Base-by-base conservation (phyloP, 2,888 invertebrate species). In the Cosmopolites sordidus region DNA sequence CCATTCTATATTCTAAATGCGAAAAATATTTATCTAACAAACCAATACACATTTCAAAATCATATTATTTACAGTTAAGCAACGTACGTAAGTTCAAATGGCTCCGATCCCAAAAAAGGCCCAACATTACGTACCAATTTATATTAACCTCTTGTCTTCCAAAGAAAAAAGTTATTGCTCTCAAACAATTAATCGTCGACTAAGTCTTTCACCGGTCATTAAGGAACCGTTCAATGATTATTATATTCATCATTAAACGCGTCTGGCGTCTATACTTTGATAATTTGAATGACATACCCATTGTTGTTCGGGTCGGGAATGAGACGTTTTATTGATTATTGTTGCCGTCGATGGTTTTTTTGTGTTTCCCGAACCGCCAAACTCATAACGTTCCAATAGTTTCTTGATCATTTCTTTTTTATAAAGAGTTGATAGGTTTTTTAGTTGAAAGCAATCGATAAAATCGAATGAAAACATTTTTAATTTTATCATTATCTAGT, bases 241-340 rank as follows among this genome's bases (percentile, higher is more conserved):
- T 57, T 59, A 58, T 60, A 61, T 56, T 56, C 61, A 57, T 57
- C 56, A 58, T 60, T 54, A 60, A 56, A 49, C 45, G 33, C 44
- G 56, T 56, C 57, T 57, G 58, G 58, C 57, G 56, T 58, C 59
- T 48, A 51, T 50, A 50, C 51, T 51, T 58, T 58, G 43, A 58
- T 51, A 51, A 56, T 57, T 59, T 60, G 58, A 61, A 56, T 58
- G 61, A 61, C 61, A 56, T 54, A 53, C 54, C 60, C 48, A 60
- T 60, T 60, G 60, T 60, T 55, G 45, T 27, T 12, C 37, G 37
- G 50, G 33, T n/a, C 45, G 42, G 43, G 44, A 45, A 52, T 46
- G 40, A 48, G 14, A 41, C 47, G 42, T 50, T 58, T 56, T 58
- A 58, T 58, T 42, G 53, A 56, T 56, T 56, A 55, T 53, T 48